A percentile compares a stretch with the other conserved stretches of the same genome.
Evolutionary conservation across 2,113 vertebrate genomes (phyloP).

Genomic region (Carettochelys insculpta): DNA sequence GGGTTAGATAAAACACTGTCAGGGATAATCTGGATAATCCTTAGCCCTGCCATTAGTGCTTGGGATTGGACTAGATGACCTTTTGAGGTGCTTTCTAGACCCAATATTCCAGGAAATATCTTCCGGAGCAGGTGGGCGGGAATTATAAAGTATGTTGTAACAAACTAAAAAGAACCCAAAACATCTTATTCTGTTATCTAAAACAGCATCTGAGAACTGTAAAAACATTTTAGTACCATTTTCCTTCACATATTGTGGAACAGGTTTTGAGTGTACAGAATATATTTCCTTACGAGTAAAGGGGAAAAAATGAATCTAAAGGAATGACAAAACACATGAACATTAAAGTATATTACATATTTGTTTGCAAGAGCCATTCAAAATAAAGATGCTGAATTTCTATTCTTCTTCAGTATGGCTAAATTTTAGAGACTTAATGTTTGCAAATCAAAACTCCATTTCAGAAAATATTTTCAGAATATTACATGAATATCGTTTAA

Average conservation of each 20-base stretch:
- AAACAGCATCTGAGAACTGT: not conserved
- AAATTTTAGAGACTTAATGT: not conserved
- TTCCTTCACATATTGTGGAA: rapidly evolving
- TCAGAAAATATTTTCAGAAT: not conserved
- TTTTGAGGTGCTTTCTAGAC: no score
- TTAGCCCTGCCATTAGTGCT: no score
- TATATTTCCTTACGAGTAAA: not conserved
- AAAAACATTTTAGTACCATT: not conserved
- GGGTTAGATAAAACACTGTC: no score
- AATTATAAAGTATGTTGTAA: not conserved
- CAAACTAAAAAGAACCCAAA: not conserved
- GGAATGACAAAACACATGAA: not conserved
- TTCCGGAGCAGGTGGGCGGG: no score
- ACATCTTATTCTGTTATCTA: not conserved
- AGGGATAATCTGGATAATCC: no score
- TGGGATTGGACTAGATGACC: no score
- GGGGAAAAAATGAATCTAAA: not conserved
- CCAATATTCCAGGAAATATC: no score
- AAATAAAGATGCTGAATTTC: not conserved
- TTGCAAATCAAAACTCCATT: not conserved
- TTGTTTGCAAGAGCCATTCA: not conserved
- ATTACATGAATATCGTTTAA: not conserved
- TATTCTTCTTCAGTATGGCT: not conserved
- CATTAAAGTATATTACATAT: rapidly evolving
- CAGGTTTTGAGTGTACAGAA: not conserved